Evolutionary conservation across 2,113 vertebrate genomes (phyloP), one percentile per base, ranked within the genome.

Genomic region (Platichthys stellatus): DNA sequence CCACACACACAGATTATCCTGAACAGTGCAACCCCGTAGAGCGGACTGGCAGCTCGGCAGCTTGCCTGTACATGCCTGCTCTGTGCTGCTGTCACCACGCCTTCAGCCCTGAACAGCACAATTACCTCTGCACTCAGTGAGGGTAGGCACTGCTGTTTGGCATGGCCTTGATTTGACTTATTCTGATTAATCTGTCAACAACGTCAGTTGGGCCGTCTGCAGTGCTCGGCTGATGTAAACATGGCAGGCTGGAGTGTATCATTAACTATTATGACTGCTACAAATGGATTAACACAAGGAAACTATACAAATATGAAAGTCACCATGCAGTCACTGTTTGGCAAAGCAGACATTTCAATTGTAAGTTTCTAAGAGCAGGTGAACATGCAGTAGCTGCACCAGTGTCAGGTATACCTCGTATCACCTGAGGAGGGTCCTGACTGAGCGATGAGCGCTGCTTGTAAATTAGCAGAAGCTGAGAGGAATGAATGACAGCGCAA

Each of bases 21-120:
- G 2, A 11, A 47, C 72, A 71, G 90, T 90, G 40, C 40, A 43
- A 43, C 40, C 91, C 90, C 83, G 80, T 69, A 70, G 88, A 92
- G 84, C 78, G 81, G 90, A 86, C 87, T 79, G 86, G 90, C 90
- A 92, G 91, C 88, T 86, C 84, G 49, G 58, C 61, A 86, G 78
- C 94, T 69, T 94, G 94, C 88, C 94, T 74, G 87, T 84, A 93
- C 94, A 93, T 78, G 94, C 62, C 91, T 78, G 79, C 83, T 85
- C 66, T 78, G 86, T 82, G 77, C 86, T 90, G 83, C 90, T 94
- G 91, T 94, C 93, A 94, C 93, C 94, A 94, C 94, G 77, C 94
- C 93, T 94, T 92, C 80, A 89, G 90, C 82, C 86, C 81, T 83
- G 80, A 90, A 90, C 92, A 88, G 85, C 90, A 89, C 80, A 79